Base-by-base conservation (phyloP, 2,113 vertebrate genomes). In the Eolophus roseicapilla region DNA sequence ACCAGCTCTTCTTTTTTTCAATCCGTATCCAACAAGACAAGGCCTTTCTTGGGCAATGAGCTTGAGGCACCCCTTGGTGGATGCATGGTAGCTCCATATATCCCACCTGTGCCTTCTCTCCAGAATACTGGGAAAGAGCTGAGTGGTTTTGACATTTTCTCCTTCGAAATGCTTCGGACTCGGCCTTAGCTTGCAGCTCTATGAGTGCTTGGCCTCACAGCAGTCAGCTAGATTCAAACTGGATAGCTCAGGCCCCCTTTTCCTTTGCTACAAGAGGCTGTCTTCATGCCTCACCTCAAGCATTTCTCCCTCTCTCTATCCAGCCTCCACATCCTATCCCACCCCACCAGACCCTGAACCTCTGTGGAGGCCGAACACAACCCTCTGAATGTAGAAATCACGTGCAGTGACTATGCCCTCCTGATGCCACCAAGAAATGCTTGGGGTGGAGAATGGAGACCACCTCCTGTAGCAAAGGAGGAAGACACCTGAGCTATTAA, bases 11-110 rank as follows among this genome's bases (percentile, higher is more conserved):
- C 16, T 52, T 82, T 60, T 69, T 23, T 20, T 59, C 9, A 52
- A 27, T 77, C 63, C 2, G 0, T 49, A 8, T 37, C 20, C 47
- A 35, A 44, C 3, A 27, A 1, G 1, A 37, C 1, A 3, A 69
- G 39, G 17, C 13, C 28, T 7, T 23, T 85, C n/a, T 35, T 60
- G 53, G 39, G 11, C 47, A 43, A 29, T 10, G 24, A 52, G 13
- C 50, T 64, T 29, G 37, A 75, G 55, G 78, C 25, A 65, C 9
- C 29, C 6, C 5, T 7, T 53, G 18, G 14, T 60, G 29, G 9
- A 12, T 65, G 28, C 31, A 35, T 1, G 0, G 28, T 44, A 31
- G 31, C 47, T 31, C 62, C 4, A 2, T 55, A 5, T 31, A 28
- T 60, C 17, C 19, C 43, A 29, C 67, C 11, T 39, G 4, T 70